phyloP scores from a whole-genome alignment of 2,113 vertebrate species.

The Probosciger aterrimus region DNA sequence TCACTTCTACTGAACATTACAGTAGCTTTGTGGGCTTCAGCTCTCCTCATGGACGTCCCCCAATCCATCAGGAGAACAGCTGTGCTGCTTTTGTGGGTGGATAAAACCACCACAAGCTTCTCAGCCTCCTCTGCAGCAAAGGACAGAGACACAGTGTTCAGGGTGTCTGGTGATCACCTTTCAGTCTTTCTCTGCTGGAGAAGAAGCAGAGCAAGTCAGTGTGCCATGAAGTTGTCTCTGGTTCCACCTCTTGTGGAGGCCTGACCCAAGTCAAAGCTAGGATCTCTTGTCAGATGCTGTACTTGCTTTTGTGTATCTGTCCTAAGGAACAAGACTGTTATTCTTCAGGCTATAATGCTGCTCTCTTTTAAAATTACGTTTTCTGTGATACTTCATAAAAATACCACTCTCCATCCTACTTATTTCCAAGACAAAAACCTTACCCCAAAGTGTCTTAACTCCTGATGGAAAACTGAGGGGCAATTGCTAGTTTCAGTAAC shows the following conservation, averaged over 20 bases:
- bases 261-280: not conserved
- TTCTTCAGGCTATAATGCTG: not conserved
- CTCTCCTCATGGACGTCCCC: accelerated
- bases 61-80: not conserved
- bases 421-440: not conserved
- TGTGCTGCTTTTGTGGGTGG: not conserved
- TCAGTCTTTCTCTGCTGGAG: not conserved
- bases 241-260: not conserved
- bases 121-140: not conserved
- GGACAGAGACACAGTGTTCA: too few relatives aligned
- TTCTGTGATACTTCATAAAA: not conserved
- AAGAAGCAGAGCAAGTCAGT: not conserved
- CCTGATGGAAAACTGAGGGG: not conserved
- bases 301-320: not conserved
- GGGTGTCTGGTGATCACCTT: not conserved
- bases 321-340: not conserved
- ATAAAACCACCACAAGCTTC: not conserved
- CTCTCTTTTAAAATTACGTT: not conserved
- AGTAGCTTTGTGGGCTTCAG: not conserved
- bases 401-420: not conserved
- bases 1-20: not conserved
- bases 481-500: not conserved
- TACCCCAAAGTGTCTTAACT: not conserved
- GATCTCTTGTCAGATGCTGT: not conserved
- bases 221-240: not conserved